Percentiles rank a stretch among this genome's conserved stretches.
Evolutionary conservation across 1,140 invertebrate species (phyloP).

Genomic region (Neodiprion fabricii): DNA sequence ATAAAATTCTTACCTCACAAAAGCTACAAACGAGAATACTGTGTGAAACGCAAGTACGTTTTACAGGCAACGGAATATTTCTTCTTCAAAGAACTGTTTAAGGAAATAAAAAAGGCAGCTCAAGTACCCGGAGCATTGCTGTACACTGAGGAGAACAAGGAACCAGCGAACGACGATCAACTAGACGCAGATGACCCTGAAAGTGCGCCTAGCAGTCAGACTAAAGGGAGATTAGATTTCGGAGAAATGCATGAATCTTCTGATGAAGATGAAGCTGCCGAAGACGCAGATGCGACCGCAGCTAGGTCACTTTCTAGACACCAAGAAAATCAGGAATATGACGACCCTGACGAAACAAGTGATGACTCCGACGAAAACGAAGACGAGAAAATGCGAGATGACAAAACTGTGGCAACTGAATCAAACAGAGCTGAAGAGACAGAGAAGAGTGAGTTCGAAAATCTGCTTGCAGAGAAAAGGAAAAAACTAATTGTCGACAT

Average conservation of each 20-base stretch:
- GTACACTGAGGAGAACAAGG: slow-evolving; percentile 53
- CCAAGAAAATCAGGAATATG: slow-evolving; percentile 75
- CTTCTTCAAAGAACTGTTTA: slow-evolving; percentile 71
- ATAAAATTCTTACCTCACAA: slow-evolving; percentile 78
- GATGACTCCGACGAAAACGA: slow-evolving; percentile 55
- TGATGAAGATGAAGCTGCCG: slow-evolving; percentile 66
- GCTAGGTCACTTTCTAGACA: slow-evolving; percentile 65
- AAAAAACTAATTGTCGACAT: slow-evolving; percentile 50
- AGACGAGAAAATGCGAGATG: slow-evolving; percentile 40
- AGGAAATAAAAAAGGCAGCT: slow-evolving; percentile 60
- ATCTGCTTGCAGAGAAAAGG: slow-evolving; percentile 50
- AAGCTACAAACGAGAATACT: slow-evolving; percentile 75
- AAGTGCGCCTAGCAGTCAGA: slow-evolving; percentile 13
- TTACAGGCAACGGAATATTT: slow-evolving; percentile 71
- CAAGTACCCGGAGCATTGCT: slow-evolving; percentile 53
- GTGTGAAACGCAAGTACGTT: slow-evolving; percentile 72
- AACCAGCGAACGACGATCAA: slow-evolving; percentile 57
- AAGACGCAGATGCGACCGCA: slow-evolving; percentile 68
- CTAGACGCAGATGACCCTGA: slow-evolving; percentile 53
- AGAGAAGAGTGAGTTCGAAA: slow-evolving; percentile 43
- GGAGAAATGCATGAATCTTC: slow-evolving; percentile 67
- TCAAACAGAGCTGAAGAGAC: slow-evolving; percentile 65
- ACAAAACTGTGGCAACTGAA: slow-evolving; percentile 55
- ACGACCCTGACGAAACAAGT: slow-evolving; percentile 81
- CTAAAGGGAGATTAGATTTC: slow-evolving; percentile 33